Base-by-base conservation (phyloP, 2,888 invertebrate species). In the Coecobrya sp. region DNA sequence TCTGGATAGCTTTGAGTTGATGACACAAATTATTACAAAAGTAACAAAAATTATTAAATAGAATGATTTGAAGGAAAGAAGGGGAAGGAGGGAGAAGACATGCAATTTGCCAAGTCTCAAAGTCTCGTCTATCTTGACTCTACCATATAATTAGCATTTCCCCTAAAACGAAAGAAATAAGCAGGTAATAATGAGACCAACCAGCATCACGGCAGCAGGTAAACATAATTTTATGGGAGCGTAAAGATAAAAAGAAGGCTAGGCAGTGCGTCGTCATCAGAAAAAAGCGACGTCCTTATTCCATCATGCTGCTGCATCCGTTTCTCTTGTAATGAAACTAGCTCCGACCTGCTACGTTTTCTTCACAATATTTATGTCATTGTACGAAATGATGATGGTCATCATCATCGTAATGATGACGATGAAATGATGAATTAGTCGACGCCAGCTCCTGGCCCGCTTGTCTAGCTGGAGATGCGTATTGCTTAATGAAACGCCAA, bases 71-170 rank as follows among this genome's bases (percentile, higher is more conserved):
- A 27, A n/a, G 73, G 84, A 27, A n/a, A 59, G 84, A 70, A 36
- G 92, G 87, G 90, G 85, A 88, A 92, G 70, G 86, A 27, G 30
- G 62, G 70, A 82, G 62, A 82, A 92, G 86, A 93, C 93, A 94
- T 93, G 94, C 92, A 93, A 94, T 94, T 94, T 94, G 93, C 91
- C 93, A 93, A 93, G 94, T 93, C 94, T 93, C 65, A 65, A 65
- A 65, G 25, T 65, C 27, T 59, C 86, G 81, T 85, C 30, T 73
- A 30, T 81, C 22, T 81, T 86, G 65, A 49, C 16, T 62, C 27
- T 73, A 92, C 86, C 86, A 49, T 91, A 86, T 91, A 91, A 91
- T 91, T 91, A 91, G 81, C 91, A 91, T 91, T 86, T 86, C 81
- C 86, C 68, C 45, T 22, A 59, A 55, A 30, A 86, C 11, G 52